Evolutionary conservation across 2,888 invertebrate species (phyloP).

Genomic region (Helleia helle): DNA sequence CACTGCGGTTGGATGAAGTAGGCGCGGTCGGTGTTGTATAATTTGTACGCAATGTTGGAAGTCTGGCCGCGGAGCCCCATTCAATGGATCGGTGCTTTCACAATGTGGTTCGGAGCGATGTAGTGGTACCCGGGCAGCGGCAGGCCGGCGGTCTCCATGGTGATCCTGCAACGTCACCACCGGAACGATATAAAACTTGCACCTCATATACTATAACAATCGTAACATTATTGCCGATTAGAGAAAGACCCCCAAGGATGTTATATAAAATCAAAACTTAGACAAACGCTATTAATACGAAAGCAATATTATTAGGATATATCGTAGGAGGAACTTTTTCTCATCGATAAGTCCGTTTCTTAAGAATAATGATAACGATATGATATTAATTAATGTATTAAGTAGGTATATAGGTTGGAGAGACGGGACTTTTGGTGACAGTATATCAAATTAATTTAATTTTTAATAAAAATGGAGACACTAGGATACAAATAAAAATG

Average conservation of each 20-base stretch:
- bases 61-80: slow-evolving; percentile 54
- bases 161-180: slow-evolving; percentile 82
- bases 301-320: too few species aligned
- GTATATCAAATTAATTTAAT: slow-evolving; percentile 3
- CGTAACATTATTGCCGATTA: too few species aligned
- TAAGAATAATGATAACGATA: too few species aligned
- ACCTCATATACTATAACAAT: too few species aligned
- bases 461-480: slow-evolving; percentile 28
- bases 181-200: background rate
- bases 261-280: too few species aligned
- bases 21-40: slow-evolving; percentile 31
- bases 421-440: background rate
- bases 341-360: too few species aligned
- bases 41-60: slow-evolving; percentile 37
- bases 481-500: slow-evolving; percentile 61
- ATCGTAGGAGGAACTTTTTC: too few species aligned
- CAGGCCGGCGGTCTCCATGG: slow-evolving; percentile 94
- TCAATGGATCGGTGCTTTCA: slow-evolving; percentile 93
- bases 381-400: background rate
- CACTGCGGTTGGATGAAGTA: slow-evolving; percentile 41
- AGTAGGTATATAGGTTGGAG: slow-evolving; percentile 7
- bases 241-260: background rate
- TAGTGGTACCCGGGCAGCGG: slow-evolving; percentile 93
- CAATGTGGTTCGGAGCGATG: slow-evolving; percentile 93
- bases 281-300: too few species aligned